A percentile compares a stretch with the other conserved stretches of the same genome.
phyloP scores from a whole-genome alignment of 2,797 vertebrate genomes.

The Vultur gryphus region DNA sequence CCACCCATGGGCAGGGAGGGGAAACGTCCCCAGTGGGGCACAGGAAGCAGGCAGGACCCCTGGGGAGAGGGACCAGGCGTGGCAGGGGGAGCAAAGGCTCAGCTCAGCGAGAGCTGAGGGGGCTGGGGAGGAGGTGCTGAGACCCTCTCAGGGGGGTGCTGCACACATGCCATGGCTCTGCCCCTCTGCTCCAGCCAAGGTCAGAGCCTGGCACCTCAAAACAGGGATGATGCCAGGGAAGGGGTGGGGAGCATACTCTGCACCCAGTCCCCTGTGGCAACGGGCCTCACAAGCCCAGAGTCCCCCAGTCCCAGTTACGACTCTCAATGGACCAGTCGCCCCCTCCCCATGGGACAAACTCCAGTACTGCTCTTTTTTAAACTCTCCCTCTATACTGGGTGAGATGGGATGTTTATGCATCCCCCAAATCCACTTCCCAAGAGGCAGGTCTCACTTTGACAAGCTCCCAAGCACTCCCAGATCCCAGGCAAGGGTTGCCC shows the following conservation, averaged over 20 bases:
- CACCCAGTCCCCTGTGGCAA: background rate
- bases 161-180: accelerated
- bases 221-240: background rate
- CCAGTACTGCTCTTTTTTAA: background rate
- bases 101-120: background rate
- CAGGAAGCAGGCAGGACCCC: background rate
- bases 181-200: background rate
- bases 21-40: background rate
- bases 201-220: background rate
- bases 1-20: background rate
- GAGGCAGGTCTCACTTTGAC: background rate
- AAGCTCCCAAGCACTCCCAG: background rate
- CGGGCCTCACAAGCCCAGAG: background rate
- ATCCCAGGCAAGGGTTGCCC: background rate
- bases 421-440: background rate
- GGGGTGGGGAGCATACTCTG: background rate
- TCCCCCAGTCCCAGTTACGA: background rate
- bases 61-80: accelerated
- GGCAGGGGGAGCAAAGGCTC: accelerated
- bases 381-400: background rate
- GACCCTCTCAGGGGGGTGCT: background rate
- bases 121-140: background rate
- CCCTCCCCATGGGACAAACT: background rate
- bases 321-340: background rate
- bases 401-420: background rate